phyloP scores from a whole-genome alignment of 2,797 vertebrate species.

The Gastrophryne carolinensis region DNA sequence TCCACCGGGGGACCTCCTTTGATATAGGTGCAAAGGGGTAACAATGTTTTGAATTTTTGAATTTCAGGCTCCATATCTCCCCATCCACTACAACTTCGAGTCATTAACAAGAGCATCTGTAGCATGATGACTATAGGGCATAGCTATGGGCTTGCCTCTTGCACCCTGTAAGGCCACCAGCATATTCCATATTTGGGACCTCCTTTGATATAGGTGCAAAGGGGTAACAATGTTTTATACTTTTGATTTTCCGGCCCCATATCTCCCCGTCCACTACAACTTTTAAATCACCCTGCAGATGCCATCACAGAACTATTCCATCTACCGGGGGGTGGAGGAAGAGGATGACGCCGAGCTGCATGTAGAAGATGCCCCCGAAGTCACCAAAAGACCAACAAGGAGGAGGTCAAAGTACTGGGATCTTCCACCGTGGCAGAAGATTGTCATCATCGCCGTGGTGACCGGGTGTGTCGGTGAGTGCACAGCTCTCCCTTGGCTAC shows the following conservation, averaged over 20 bases:
- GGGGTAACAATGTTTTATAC: not conserved
- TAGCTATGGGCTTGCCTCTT: not conserved
- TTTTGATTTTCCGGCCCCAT: not conserved
- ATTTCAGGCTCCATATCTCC: too few relatives aligned
- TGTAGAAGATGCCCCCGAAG: not conserved
- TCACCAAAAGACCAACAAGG: not conserved
- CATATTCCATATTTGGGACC: not conserved
- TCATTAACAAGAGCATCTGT: too few relatives aligned
- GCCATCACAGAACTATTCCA: not conserved
- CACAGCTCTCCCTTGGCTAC: too few relatives aligned
- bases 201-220: not conserved
- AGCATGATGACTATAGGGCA: too few relatives aligned
- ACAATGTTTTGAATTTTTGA: too few relatives aligned
- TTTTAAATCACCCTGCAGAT: not conserved
- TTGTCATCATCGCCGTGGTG: not conserved
- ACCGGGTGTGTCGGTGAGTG: constrained; percentile 4
- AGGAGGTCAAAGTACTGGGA: not conserved
- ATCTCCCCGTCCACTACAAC: not conserved
- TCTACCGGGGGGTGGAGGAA: constrained; percentile 20
- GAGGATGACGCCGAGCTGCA: constrained; percentile 25
- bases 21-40: too few relatives aligned
- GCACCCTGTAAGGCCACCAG: not conserved
- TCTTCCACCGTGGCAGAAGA: not conserved
- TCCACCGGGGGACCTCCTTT: too few relatives aligned
- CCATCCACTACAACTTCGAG: too few relatives aligned